phyloP scores from a whole-genome alignment of 2,888 invertebrate genomes.

The Protophormia terraenovae region DNA sequence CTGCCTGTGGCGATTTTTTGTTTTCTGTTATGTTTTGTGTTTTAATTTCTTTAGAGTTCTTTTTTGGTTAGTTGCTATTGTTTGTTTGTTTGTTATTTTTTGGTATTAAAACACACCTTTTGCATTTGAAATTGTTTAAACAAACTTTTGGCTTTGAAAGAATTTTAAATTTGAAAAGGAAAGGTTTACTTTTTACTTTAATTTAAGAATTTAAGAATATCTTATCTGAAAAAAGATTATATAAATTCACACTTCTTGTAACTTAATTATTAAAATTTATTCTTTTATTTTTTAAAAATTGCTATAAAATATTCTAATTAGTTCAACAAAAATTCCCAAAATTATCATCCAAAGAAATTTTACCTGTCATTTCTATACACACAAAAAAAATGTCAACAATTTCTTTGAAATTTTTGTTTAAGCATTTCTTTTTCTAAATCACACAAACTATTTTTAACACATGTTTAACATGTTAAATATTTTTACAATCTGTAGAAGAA shows the following conservation, averaged over 20 bases:
- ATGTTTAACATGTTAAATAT: conserved; percentile 8
- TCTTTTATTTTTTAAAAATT: too few relatives aligned
- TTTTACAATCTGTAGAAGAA: background rate
- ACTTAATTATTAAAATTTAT: too few relatives aligned
- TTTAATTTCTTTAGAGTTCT: conserved; percentile 42
- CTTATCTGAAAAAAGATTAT: too few relatives aligned
- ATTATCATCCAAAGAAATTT: background rate
- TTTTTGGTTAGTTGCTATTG: too few relatives aligned
- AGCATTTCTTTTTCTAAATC: background rate
- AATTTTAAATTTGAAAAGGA: conserved; percentile 13
- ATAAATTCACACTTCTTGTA: too few relatives aligned
- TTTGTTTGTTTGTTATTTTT: conserved; percentile 11
- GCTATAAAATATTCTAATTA: too few relatives aligned
- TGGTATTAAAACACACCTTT: conserved; percentile 46
- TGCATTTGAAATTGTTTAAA: background rate
- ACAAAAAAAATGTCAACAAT: background rate
- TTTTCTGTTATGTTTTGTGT: conserved; percentile 25
- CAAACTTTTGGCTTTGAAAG: background rate
- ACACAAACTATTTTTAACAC: background rate
- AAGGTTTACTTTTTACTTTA: too few relatives aligned
- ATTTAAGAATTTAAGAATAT: too few relatives aligned
- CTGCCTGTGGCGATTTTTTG: conserved; percentile 51
- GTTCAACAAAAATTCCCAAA: background rate
- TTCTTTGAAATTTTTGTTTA: background rate
- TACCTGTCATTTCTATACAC: background rate